Percentiles rank a stretch among this genome's conserved stretches.
These are phyloP conservation scores for Fabriciana adippe DNA, from an alignment of 2,888 invertebrate genomes.

Conservation along the genomic window DNA sequence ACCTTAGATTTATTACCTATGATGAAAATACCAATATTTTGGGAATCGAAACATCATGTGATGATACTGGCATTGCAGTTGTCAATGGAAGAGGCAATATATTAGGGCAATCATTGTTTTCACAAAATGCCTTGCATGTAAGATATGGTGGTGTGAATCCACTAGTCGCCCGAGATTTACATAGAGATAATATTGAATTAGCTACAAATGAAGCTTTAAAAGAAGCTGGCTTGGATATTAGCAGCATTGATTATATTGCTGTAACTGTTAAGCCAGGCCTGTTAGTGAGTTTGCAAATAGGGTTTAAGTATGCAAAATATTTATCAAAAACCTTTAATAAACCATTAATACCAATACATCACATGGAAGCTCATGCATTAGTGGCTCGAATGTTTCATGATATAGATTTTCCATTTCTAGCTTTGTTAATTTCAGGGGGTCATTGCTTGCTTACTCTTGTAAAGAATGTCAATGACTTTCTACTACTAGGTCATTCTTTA, in stretches of 20 bases:
- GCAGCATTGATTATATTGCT: slow-evolving; percentile 93
- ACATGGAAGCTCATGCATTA: slow-evolving; percentile 99
- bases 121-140: slow-evolving; percentile 89
- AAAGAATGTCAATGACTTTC: slow-evolving; percentile 87
- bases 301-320: slow-evolving; percentile 91
- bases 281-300: slow-evolving; percentile 88
- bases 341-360: slow-evolving; percentile 97
- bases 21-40: slow-evolving; percentile 74
- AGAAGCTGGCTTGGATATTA: slow-evolving; percentile 80
- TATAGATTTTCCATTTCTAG: slow-evolving; percentile 93
- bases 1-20: slow-evolving; percentile 18
- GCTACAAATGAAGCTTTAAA: slow-evolving; percentile 87
- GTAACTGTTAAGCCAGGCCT: slow-evolving; percentile 96
- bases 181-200: slow-evolving; percentile 88
- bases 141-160: slow-evolving; percentile 94
- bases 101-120: slow-evolving; percentile 90
- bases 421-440: slow-evolving; percentile 95
- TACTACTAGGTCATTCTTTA: slow-evolving; percentile 88
- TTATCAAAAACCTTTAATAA: slow-evolving; percentile 85
- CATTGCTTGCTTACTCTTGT: slow-evolving; percentile 92
- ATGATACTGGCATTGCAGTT: slow-evolving; percentile 97
- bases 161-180: slow-evolving; percentile 90
- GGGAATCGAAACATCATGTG: slow-evolving; percentile 98
- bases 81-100: slow-evolving; percentile 87
- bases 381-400: slow-evolving; percentile 88